Base-by-base conservation (phyloP, 2,888 invertebrate genomes). In the Cryptus viduatorius region DNA sequence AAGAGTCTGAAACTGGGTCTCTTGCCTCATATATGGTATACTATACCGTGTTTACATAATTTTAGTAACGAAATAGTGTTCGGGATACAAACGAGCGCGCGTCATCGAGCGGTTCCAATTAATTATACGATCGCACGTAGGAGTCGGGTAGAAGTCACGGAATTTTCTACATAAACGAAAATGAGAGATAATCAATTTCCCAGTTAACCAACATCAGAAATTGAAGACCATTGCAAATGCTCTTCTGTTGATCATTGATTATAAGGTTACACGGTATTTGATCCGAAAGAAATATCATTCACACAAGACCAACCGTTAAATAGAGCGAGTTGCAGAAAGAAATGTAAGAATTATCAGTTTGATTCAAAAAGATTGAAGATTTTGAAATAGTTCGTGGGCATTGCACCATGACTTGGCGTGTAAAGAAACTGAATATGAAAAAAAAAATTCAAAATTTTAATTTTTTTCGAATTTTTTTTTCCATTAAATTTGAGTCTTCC, bases 111-210 rank as follows among this genome's bases (percentile, higher is more conserved):
- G 19, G 68, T 61, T 68, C 75, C 73, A 80, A 80, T 75, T 75
- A 80, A 80, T 80, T 75, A 75, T 61, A 61, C 73, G 48, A 59
- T 59, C 44, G 16, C 7, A 4, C 59, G 50, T 14, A 14, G 29
- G 16, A 16, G 56, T 19, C 48, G 16, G 29, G 19, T 19, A 37
- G 48, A 68, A 31, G 59, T 73, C 59, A 67, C 68, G 24, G 59
- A 73, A 59, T 48, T 56, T 37, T 59, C 59, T 29, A 44, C 46
- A n/a, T 67, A n/a, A 3, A 67, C 42, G 19, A 46, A 53, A 65
- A 80, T 67, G 68, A 16, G 80, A 59, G 61, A 75, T 61, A 73
- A 80, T 80, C 67, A 80, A 80, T 80, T 68, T 75, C 42, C 42
- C 67, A 61, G 75, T 79, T 80, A 65, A 59, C 68, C 80, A 56